These are phyloP conservation scores for Mylabris sibirica DNA, from an alignment of 2,888 invertebrate species.

Conservation along the genomic window DNA sequence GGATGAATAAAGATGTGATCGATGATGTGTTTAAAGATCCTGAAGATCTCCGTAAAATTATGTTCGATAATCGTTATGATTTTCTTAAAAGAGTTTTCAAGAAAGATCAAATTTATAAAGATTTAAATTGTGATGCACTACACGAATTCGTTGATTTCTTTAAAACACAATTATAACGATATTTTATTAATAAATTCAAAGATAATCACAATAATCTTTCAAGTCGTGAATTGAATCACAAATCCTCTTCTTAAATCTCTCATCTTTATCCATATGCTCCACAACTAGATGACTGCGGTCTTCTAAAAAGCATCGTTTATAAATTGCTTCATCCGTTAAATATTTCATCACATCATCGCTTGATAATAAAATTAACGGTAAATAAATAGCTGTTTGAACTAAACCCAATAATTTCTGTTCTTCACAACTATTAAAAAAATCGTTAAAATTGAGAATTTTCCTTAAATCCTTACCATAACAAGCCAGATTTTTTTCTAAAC, in stretches of 20 bases:
- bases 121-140: slow-evolving; percentile 36
- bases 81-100: slow-evolving; percentile 35
- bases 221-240: slow-evolving; percentile 48
- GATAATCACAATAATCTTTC: slow-evolving; percentile 47
- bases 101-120: slow-evolving; percentile 39
- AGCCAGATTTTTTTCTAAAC: slow-evolving; percentile 48
- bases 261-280: slow-evolving; percentile 44
- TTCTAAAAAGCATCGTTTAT: slow-evolving; percentile 44
- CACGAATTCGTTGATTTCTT: slow-evolving; percentile 38
- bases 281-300: slow-evolving; percentile 49
- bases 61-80: slow-evolving; percentile 41
- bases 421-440: slow-evolving; percentile 54
- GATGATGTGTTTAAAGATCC: slow-evolving; percentile 37
- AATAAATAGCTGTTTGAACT: slow-evolving; percentile 49
- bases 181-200: slow-evolving; percentile 22
- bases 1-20: slow-evolving; percentile 37
- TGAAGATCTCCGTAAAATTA: slow-evolving; percentile 27
- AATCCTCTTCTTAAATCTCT: slow-evolving; percentile 41
- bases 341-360: slow-evolving; percentile 42
- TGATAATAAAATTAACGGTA: slow-evolving; percentile 50
- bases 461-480: slow-evolving; percentile 41
- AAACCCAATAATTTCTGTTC: slow-evolving; percentile 52
- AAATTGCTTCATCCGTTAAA: slow-evolving; percentile 43
- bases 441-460: slow-evolving; percentile 45
- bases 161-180: slow-evolving; percentile 11